Conservation (phyloP, 2,888 invertebrate species). For the Rutpela maculata region DNA sequence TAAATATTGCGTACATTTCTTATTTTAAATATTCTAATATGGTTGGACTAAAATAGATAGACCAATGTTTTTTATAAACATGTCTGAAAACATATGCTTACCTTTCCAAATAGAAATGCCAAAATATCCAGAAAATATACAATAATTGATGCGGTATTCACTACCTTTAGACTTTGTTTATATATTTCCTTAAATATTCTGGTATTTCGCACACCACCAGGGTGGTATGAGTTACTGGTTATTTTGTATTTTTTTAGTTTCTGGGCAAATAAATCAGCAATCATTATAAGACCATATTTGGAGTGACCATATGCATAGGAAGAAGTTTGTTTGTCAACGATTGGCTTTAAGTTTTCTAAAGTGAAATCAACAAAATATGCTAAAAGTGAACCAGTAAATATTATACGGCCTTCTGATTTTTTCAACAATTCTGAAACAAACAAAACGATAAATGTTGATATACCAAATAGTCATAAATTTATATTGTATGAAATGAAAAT, state of each 20-base stretch:
- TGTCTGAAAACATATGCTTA: not conserved
- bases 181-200: constrained; percentile 11
- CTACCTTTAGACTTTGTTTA: too few relatives aligned
- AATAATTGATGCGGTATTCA: too few relatives aligned
- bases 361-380: not conserved
- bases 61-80: too few relatives aligned
- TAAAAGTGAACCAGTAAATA: constrained; percentile 48
- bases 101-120: constrained; percentile 8
- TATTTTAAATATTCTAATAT: too few relatives aligned
- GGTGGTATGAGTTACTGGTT: constrained; percentile 38
- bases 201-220: constrained; percentile 35
- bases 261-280: constrained; percentile 33
- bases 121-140: not conserved
- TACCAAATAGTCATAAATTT: too few relatives aligned
- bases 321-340: not conserved
- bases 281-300: constrained; percentile 25
- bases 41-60: too few relatives aligned
- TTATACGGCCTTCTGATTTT: constrained; percentile 48
- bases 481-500: too few relatives aligned
- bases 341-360: not conserved
- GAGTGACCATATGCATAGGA: constrained; percentile 17
- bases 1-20: too few relatives aligned
- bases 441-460: constrained; percentile 9
- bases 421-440: constrained; percentile 51
- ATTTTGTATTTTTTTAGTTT: constrained; percentile 39